phyloP scores from a whole-genome alignment of 1,140 invertebrate species.

The Caenorhabditis tropicalis region DNA sequence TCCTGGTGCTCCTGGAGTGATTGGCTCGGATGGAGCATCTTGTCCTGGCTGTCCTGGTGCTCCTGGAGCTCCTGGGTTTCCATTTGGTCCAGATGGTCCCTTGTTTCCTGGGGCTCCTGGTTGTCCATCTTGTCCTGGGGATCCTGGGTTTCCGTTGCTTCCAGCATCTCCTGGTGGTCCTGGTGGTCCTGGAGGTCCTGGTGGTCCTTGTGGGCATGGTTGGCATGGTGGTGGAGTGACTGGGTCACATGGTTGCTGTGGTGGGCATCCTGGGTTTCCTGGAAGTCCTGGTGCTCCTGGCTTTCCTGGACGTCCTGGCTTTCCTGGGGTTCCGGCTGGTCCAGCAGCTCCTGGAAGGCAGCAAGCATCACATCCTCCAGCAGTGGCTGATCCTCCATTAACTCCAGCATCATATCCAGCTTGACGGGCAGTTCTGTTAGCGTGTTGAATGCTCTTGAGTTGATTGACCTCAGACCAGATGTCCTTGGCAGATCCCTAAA shows the following conservation, averaged over 20 bases:
- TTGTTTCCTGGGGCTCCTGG: conserved; percentile 53
- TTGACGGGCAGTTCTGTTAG: conserved; percentile 53
- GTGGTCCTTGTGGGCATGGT: conserved; percentile 55
- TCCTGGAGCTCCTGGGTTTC: conserved; percentile 57
- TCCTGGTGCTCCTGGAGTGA: conserved; percentile 55
- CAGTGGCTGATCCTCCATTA: conserved; percentile 24
- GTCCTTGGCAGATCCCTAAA: conserved; percentile 56
- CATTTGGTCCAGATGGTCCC: conserved; percentile 37
- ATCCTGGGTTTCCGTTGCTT: conserved; percentile 45
- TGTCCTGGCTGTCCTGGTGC: conserved; percentile 55
- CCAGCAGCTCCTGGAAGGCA: conserved; percentile 54
- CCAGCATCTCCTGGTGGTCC: conserved; percentile 55
- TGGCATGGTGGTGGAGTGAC: conserved; percentile 56
- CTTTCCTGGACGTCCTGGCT: conserved; percentile 55
- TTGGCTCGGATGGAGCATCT: conserved; percentile 53
- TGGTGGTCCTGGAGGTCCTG: conserved; percentile 57
- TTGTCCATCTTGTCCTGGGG: conserved; percentile 38
- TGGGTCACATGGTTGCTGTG: conserved; percentile 54
- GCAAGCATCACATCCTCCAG: conserved; percentile 55
- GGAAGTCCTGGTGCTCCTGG: conserved; percentile 57
- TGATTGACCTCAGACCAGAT: conserved; percentile 59
- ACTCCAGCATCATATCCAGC: conserved; percentile 39
- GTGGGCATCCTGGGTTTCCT: conserved; percentile 59
- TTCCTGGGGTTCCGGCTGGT: conserved; percentile 53
- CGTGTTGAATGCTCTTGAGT: conserved; percentile 46